phyloP scores from a whole-genome alignment of 1,140 invertebrate genomes.

The Trichogramma pretiosum region DNA sequence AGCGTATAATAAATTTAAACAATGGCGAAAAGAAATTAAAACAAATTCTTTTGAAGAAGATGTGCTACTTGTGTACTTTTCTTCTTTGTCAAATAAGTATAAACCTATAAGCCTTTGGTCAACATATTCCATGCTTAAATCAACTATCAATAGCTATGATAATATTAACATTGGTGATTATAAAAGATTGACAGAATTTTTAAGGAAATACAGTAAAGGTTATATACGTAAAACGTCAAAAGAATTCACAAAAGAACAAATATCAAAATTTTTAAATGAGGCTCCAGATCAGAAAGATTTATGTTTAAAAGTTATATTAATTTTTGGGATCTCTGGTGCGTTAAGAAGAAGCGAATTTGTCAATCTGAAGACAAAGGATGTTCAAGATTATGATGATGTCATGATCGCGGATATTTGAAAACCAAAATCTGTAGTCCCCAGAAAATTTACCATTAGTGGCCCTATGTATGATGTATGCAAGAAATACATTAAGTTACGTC shows the following conservation, averaged over 20 bases:
- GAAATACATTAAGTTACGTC: background rate
- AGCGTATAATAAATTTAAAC: background rate
- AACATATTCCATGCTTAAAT: conserved; percentile 5
- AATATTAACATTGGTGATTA: conserved; percentile 8
- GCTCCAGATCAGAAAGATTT: background rate
- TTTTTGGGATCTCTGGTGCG: background rate
- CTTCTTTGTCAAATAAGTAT: background rate
- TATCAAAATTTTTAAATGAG: background rate
- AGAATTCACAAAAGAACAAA: background rate
- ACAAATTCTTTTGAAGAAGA: background rate
- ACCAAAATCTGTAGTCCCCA: background rate
- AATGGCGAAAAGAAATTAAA: background rate
- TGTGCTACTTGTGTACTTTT: background rate
- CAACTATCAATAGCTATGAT: background rate
- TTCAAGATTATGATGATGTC: too few species aligned
- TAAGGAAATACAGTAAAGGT: background rate
- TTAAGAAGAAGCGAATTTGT: background rate
- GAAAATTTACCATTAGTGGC: background rate
- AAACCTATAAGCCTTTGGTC: conserved; percentile 5
- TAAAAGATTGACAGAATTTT: background rate
- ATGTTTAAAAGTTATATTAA: background rate
- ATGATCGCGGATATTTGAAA: background rate
- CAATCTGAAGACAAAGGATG: background rate
- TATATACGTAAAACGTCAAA: background rate
- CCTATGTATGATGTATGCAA: background rate